These are phyloP conservation scores for Oxygymnocypris stewartii DNA, from an alignment of 2,113 vertebrate genomes.

Conservation along the genomic window DNA sequence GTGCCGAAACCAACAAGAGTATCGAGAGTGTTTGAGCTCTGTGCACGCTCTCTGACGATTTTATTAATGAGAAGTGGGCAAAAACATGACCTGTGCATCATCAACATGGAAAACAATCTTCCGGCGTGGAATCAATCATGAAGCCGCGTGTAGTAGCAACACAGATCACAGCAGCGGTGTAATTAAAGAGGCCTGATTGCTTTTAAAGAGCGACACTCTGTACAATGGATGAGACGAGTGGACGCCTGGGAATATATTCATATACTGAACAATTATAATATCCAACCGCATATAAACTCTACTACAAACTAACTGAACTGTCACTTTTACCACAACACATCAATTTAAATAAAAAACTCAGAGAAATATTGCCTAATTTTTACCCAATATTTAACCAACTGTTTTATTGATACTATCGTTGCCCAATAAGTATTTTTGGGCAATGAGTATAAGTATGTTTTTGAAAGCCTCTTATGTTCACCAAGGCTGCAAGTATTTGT, in stretches of 20 bases:
- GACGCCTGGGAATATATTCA: constrained; percentile 1
- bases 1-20: background rate
- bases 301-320: background rate
- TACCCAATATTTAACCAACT: too few relatives aligned
- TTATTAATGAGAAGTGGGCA: background rate
- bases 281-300: background rate
- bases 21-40: background rate
- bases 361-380: too few relatives aligned
- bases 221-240: background rate
- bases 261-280: background rate
- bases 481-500: too few relatives aligned
- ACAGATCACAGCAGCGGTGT: background rate
- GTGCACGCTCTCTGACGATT: background rate
- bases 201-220: background rate
- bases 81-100: background rate
- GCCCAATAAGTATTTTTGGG: too few relatives aligned
- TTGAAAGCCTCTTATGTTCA: too few relatives aligned
- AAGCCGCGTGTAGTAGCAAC: background rate
- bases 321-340: background rate
- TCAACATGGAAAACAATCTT: constrained; percentile 6
- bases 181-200: constrained; percentile 9
- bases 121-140: background rate
- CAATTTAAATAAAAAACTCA: too few relatives aligned
- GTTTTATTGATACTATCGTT: too few relatives aligned
- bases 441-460: too few relatives aligned